Conservation (phyloP, 2,888 invertebrate genomes). For the Philaethria dido region DNA sequence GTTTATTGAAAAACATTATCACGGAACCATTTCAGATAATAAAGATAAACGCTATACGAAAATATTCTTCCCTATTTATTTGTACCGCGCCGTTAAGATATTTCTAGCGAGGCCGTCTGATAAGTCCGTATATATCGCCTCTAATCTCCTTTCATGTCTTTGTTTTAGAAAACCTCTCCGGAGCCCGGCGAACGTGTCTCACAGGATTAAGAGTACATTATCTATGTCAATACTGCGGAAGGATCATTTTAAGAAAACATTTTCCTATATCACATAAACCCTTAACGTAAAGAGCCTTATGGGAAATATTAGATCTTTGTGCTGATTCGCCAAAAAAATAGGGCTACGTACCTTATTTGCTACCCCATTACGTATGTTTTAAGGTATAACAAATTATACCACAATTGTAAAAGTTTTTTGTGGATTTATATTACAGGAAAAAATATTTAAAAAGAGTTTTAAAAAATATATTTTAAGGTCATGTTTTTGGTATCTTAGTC, state of each 20-base stretch:
- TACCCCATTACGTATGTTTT: background rate
- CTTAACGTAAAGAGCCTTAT: conserved; percentile 69
- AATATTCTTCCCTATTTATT: conserved; percentile 38
- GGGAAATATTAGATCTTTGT: conserved; percentile 74
- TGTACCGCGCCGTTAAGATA: conserved; percentile 55
- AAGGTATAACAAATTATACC: background rate
- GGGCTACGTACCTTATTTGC: background rate
- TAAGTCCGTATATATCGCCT: conserved; percentile 62
- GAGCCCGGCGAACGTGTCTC: conserved; percentile 56
- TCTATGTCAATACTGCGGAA: conserved; percentile 74
- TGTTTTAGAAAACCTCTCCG: conserved; percentile 70
- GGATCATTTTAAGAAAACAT: conserved; percentile 73
- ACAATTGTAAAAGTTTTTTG: background rate
- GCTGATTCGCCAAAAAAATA: conserved; percentile 22
- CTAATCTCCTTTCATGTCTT: conserved; percentile 71
- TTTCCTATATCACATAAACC: conserved; percentile 70
- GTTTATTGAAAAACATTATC: conserved; percentile 12
- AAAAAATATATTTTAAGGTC: too few species aligned
- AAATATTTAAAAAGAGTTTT: too few species aligned
- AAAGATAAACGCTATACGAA: conserved; percentile 26
- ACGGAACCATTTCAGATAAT: conserved; percentile 24
- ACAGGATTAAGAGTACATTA: conserved; percentile 67
- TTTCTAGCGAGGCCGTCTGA: conserved; percentile 56
- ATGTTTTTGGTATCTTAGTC: too few species aligned
- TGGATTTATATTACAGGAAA: too few species aligned